Base-by-base conservation (phyloP, 2,113 vertebrate genomes). In the Semnornis frantzii region DNA sequence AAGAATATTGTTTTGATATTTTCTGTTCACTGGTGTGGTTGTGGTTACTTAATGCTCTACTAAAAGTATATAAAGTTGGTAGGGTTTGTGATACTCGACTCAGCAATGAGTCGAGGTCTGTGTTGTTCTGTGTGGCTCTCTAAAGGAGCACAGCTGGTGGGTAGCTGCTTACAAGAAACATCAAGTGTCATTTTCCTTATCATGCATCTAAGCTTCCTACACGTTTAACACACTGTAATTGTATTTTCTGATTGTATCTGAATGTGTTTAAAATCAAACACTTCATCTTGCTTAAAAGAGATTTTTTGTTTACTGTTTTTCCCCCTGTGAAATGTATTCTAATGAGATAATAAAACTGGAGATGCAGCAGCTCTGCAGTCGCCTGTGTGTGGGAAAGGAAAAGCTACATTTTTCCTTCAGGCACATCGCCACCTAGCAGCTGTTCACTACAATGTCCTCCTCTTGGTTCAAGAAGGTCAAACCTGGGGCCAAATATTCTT, bases 401-500 rank as follows among this genome's bases (percentile, higher is more conserved):
- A 50, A 66, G 31, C 48, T 24, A 24, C 17, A 5, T 52, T 82
- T 81, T 85, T 33, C 69, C 72, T 83, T 94, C 85, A 93, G 86
- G 91, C 71, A 95, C 55, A 89, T 85, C 65, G 69, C 94, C 94
- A 92, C 82, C 94, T 93, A 92, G 87, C 95, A 94, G 74, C 75
- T 60, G 46, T 20, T 44, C 34, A 13, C 68, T 66, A 34, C 5
- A 68, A 21, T 14, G 5, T 48, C 12, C 68, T 54, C 13, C 5
- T 39, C 27, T 18, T 23, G 31, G 17, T 25, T 33, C 9, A 64
- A 76, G 55, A 24, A 20, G n/a, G 15, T 65, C 46, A 71, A 91
- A 58, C 8, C 27, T 63, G 20, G 4, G 59, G 19, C 52, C 17
- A 39, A 39, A 33, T 44, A 8, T 30, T 60, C 63, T 39, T 57